These are phyloP conservation scores for Xerus rutilus DNA, from an alignment of 2,797 vertebrate species.

Conservation along the genomic window DNA sequence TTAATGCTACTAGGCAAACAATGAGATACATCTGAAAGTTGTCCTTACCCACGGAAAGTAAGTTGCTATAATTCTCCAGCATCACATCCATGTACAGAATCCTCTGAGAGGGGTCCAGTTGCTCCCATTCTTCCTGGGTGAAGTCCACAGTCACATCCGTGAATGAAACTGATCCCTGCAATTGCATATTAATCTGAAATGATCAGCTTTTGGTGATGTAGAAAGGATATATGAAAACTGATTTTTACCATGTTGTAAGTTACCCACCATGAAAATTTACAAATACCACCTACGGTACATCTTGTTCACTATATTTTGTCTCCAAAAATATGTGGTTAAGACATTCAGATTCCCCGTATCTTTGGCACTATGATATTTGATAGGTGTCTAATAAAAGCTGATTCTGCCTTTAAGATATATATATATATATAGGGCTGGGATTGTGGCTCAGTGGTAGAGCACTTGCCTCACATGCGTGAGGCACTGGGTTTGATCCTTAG, in stretches of 20 bases:
- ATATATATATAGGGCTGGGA: too few species aligned
- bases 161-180: constrained; percentile 80
- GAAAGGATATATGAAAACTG: not conserved
- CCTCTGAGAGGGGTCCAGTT: constrained; percentile 76
- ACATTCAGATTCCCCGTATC: not conserved
- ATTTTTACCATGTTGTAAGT: not conserved
- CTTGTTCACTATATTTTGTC: not conserved
- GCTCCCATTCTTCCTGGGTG: constrained; percentile 83
- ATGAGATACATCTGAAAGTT: not conserved
- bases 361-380: not conserved
- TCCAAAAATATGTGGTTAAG: not conserved
- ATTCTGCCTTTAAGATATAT: not conserved
- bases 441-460: too few species aligned
- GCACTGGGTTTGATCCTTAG: too few species aligned
- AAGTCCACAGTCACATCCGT: constrained; percentile 83
- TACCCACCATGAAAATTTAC: not conserved
- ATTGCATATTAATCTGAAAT: constrained; percentile 50
- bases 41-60: constrained; percentile 80
- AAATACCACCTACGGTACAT: not conserved
- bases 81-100: constrained; percentile 84
- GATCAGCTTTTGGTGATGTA: not conserved
- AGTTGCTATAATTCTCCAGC: constrained; percentile 82
- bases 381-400: not conserved
- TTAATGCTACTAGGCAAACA: not conserved
- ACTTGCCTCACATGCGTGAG: too few species aligned